Conservation (phyloP, 2,888 invertebrate genomes). For the Acanthosoma haemorrhoidale region DNA sequence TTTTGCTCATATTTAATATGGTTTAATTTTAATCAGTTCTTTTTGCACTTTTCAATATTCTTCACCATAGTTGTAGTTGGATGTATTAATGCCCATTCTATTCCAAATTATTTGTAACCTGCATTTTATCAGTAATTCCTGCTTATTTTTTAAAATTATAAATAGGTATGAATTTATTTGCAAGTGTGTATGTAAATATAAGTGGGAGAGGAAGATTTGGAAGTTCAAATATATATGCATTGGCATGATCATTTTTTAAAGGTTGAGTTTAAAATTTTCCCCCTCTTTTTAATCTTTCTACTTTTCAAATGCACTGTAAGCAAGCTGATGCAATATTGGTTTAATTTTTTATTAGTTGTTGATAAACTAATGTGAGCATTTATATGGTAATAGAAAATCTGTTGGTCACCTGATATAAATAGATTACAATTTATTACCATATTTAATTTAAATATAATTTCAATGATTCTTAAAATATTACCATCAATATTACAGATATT, state of each 20-base stretch:
- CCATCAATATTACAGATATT: no score
- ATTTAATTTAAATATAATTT: no score
- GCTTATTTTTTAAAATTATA: not conserved
- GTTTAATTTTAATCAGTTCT: not conserved
- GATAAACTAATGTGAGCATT: no score
- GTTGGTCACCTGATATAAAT: no score
- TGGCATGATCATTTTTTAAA: not conserved
- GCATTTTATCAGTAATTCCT: not conserved
- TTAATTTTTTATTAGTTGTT: not conserved
- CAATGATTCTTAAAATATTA: no score
- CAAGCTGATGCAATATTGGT: not conserved
- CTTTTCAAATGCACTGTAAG: not conserved
- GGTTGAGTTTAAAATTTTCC: not conserved
- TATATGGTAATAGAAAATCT: no score
- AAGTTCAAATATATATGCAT: not conserved
- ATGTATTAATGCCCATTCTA: constrained; percentile 11
- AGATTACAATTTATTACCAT: no score
- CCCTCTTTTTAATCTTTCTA: not conserved
- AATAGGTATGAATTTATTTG: no score
- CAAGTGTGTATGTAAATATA: not conserved
- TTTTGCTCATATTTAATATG: not conserved
- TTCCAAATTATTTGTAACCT: not conserved
- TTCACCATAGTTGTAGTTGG: constrained; percentile 2
- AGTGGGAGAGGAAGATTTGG: not conserved
- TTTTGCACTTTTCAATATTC: constrained; percentile 14